A percentile compares a stretch with the other conserved stretches of the same genome.
Conservation (phyloP, 2,888 invertebrate species). For the Anticlea derivata region DNA sequence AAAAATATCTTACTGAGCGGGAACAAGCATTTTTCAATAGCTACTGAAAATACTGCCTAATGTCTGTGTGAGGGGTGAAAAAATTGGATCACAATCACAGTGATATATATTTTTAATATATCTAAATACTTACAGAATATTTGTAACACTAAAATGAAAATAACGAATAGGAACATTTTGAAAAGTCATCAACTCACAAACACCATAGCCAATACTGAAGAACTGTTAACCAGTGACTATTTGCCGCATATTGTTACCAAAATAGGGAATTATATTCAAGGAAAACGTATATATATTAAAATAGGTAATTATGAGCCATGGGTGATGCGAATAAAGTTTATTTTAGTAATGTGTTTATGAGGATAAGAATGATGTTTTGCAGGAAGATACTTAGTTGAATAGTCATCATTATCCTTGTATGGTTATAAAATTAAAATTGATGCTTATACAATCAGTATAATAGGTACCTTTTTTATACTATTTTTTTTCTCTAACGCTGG, state of each 20-base stretch:
- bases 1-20: too few relatives aligned
- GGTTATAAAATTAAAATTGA: constrained; percentile 5
- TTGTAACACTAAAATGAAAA: constrained; percentile 18
- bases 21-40: too few relatives aligned
- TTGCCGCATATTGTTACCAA: background rate
- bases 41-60: too few relatives aligned
- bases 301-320: background rate
- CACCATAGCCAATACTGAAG: background rate
- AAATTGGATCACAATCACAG: too few relatives aligned
- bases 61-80: too few relatives aligned
- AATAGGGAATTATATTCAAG: background rate
- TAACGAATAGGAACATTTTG: constrained; percentile 12
- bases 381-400: background rate
- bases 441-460: background rate
- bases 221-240: background rate
- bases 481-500: too few relatives aligned
- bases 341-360: background rate
- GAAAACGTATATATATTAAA: constrained; percentile 1
- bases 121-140: constrained; percentile 19
- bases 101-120: too few relatives aligned
- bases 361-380: constrained; percentile 2
- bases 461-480: too few relatives aligned
- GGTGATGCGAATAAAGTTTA: background rate
- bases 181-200: constrained; percentile 3
- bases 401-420: constrained; percentile 9